Evolutionary conservation across 2,113 vertebrate species (phyloP).

Genomic region (Antechinus stuartii): DNA sequence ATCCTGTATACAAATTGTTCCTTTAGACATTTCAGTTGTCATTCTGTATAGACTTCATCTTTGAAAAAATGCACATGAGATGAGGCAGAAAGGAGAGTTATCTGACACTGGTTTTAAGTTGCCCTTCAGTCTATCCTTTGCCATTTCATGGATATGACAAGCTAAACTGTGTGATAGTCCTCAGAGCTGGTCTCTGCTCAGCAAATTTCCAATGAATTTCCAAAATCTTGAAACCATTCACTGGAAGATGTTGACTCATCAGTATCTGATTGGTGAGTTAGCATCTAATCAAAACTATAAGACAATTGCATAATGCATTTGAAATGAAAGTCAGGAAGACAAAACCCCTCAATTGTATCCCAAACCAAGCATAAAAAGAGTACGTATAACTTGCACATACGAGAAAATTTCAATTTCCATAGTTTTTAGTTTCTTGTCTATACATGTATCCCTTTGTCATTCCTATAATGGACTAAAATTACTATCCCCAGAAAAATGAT

Average conservation of each 20-base stretch:
- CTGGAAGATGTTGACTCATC: slow-evolving; percentile 3
- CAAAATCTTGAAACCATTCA: slow-evolving; percentile 31
- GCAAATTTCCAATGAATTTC: slow-evolving; percentile 38
- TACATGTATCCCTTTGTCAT: not conserved
- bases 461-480: not conserved
- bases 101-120: not conserved
- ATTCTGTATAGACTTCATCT: not conserved
- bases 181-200: slow-evolving; percentile 1
- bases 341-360: not conserved
- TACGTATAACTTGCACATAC: not conserved
- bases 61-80: not conserved
- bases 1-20: not conserved
- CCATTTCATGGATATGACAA: slow-evolving; percentile 13
- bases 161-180: not conserved
- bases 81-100: slow-evolving; percentile 22
- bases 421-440: not conserved
- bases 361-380: not conserved
- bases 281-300: not conserved
- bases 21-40: slow-evolving; percentile 16
- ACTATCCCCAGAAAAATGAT: not conserved
- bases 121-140: not conserved
- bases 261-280: slow-evolving; percentile 4
- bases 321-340: slow-evolving; percentile 4
- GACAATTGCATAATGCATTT: not conserved
- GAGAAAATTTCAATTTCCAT: not conserved